Base-by-base conservation (phyloP, 2,113 vertebrate genomes). In the Microcebus ravelobensis region DNA sequence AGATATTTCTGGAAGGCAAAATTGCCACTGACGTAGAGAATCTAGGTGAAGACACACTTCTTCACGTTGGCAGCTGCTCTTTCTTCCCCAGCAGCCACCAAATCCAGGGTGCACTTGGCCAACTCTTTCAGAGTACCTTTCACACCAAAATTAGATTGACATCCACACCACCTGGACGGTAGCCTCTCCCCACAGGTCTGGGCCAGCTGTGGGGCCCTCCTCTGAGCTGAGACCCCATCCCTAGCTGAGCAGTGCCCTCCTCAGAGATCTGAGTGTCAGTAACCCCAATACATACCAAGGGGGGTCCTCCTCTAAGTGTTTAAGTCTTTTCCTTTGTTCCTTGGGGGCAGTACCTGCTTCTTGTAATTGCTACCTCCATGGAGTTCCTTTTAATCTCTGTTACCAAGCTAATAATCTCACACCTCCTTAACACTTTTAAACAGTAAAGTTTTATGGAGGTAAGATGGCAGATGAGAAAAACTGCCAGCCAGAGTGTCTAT, bases 331-430 rank as follows among this genome's bases (percentile, higher is more conserved):
- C 14, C 50, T 92, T 68, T 39, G 23, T 65, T 74, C 70, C 31
- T 88, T 59, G 31, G 23, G 27, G 15, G 13, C 5, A 23, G 8
- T 25, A 57, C 34, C 6, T 89, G 31, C 15, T 63, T 76, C 71
- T 70, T 76, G 31, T 1, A 13, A 6, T n/a, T 68, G 36, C 45
- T 87, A 6, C 73, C 36, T 90, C 12, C n/a, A 73, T 88, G 45
- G 29, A 70, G 4, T 71, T 91, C 81, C 20, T 52, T 86, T 86
- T 52, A 48, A 39, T 96, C 45, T 90, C 67, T 74, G 25, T 93
- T 65, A 85, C 34, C 67, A 80, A 77, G 50, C 31, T 91, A 50
- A 91, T 74, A 34, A 71, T 91, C 85, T 59, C 73, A 0, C 76
- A 76, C 42, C 20, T 65, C 11, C 39, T 18, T 82, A 77, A 6